Percentiles rank a stretch among this genome's conserved stretches.
phyloP scores from a whole-genome alignment of 1,140 invertebrate species.

The Drosophila truncata region DNA sequence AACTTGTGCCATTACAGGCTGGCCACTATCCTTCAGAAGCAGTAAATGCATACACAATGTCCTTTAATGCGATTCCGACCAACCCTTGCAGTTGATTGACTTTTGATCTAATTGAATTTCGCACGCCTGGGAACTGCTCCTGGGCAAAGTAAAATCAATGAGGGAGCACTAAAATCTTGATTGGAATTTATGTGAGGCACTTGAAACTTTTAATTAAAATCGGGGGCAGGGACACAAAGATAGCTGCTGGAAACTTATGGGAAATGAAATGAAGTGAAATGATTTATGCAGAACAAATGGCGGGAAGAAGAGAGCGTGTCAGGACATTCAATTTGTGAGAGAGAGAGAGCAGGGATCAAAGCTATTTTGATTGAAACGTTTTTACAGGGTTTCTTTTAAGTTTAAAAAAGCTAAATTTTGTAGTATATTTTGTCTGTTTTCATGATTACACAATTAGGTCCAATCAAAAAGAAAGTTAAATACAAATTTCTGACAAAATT shows the following conservation, averaged over 20 bases:
- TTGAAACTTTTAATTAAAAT: slow-evolving; percentile 64
- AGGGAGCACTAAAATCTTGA: slow-evolving; percentile 39
- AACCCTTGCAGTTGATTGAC: slow-evolving; percentile 46
- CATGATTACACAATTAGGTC: background rate
- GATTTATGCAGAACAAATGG: slow-evolving; percentile 31
- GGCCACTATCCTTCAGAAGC: slow-evolving; percentile 1
- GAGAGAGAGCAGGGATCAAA: background rate
- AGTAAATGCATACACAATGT: slow-evolving; percentile 33
- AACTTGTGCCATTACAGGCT: slow-evolving; percentile 23
- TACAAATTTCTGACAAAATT: background rate
- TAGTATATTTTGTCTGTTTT: background rate
- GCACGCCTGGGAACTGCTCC: slow-evolving; percentile 39
- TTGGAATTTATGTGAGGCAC: slow-evolving; percentile 60
- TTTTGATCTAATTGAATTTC: slow-evolving; percentile 63
- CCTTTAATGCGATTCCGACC: slow-evolving; percentile 13
- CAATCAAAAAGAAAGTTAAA: background rate
- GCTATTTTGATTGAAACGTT: background rate
- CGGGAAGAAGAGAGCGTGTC: background rate
- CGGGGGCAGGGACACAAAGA: slow-evolving; percentile 20
- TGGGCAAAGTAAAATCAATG: slow-evolving; percentile 60
- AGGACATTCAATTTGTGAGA: background rate
- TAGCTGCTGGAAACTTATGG: slow-evolving; percentile 2
- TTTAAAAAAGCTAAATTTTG: background rate
- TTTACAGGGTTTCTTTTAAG: background rate
- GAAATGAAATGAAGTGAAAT: slow-evolving; percentile 47